Evolutionary conservation across 1,140 invertebrate species (phyloP).

Genomic region (Medauroidea extradentata): DNA sequence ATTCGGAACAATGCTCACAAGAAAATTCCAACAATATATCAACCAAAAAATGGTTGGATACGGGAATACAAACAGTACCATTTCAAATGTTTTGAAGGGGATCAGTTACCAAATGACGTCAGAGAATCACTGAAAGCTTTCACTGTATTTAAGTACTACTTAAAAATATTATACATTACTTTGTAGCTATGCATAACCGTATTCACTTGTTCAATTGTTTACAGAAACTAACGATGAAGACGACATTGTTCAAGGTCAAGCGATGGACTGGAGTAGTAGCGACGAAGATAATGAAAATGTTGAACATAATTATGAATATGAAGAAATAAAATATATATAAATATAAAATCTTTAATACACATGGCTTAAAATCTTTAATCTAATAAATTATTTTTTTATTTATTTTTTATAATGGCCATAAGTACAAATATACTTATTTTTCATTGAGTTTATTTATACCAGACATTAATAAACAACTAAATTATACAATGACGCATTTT

Average conservation of each 20-base stretch:
- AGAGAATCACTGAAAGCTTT: conserved; percentile 18
- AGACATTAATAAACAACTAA: too few species aligned
- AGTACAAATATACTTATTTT: too few species aligned
- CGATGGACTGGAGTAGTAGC: conserved; percentile 10
- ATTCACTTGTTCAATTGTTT: conserved; percentile 9
- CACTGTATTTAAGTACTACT: conserved; percentile 11
- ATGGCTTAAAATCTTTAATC: too few species aligned
- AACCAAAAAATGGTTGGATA: conserved; percentile 22
- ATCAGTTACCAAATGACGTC: conserved; percentile 24
- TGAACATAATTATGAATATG: conserved; percentile 3
- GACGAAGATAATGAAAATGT: conserved; percentile 7
- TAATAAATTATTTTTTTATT: too few species aligned
- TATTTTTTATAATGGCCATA: too few species aligned
- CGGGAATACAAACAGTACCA: conserved; percentile 18
- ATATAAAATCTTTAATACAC: too few species aligned
- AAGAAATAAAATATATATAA: neutral
- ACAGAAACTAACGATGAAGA: conserved; percentile 10
- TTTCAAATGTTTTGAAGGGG: conserved; percentile 29
- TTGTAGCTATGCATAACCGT: conserved; percentile 6
- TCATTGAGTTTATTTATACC: too few species aligned
- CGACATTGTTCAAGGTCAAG: neutral
- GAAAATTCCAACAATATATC: conserved; percentile 3
- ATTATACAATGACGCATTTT: too few species aligned
- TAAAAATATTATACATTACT: conserved; percentile 8
- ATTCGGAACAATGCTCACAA: conserved; percentile 18